Conservation (phyloP, 2,113 vertebrate genomes). For the Menura novaehollandiae region DNA sequence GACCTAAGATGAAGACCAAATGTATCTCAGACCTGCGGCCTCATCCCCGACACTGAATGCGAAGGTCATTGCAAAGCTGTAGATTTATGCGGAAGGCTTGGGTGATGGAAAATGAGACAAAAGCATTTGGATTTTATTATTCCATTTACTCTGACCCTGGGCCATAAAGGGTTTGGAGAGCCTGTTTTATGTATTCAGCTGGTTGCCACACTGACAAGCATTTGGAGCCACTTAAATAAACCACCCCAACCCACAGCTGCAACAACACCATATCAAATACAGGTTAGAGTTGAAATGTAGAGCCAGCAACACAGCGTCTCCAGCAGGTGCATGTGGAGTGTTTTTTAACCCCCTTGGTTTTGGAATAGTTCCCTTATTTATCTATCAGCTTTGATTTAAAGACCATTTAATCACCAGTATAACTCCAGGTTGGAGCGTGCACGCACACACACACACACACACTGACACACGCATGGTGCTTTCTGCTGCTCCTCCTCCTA, state of each 20-base stretch:
- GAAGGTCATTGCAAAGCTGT: slow-evolving; percentile 88
- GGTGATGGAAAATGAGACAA: slow-evolving; percentile 93
- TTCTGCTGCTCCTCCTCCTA: background rate
- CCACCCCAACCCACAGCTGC: slow-evolving; percentile 94
- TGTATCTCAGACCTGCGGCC: slow-evolving; percentile 74
- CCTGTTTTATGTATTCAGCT: slow-evolving; percentile 99
- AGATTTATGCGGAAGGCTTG: slow-evolving; percentile 89
- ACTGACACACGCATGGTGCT: background rate
- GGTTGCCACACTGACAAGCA: slow-evolving; percentile 96
- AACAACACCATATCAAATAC: slow-evolving; percentile 96
- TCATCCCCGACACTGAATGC: slow-evolving; percentile 75
- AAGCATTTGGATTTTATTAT: slow-evolving; percentile 99
- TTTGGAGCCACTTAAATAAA: slow-evolving; percentile 99
- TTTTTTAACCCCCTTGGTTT: slow-evolving; percentile 54
- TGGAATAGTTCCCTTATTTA: slow-evolving; percentile 27
- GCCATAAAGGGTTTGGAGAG: slow-evolving; percentile 98
- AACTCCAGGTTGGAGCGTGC: background rate
- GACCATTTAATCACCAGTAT: background rate
- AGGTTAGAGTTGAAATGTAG: slow-evolving; percentile 87
- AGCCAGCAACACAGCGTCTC: slow-evolving; percentile 81
- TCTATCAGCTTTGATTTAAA: slow-evolving; percentile 41
- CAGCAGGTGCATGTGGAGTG: slow-evolving; percentile 90
- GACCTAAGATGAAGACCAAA: slow-evolving; percentile 80
- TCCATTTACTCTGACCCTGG: slow-evolving; percentile 98
- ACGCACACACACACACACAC: background rate